A percentile compares a stretch with the other conserved stretches of the same genome.
These are phyloP conservation scores for Onychomys leucogaster DNA, from an alignment of 2,797 vertebrate genomes.

Conservation along the genomic window DNA sequence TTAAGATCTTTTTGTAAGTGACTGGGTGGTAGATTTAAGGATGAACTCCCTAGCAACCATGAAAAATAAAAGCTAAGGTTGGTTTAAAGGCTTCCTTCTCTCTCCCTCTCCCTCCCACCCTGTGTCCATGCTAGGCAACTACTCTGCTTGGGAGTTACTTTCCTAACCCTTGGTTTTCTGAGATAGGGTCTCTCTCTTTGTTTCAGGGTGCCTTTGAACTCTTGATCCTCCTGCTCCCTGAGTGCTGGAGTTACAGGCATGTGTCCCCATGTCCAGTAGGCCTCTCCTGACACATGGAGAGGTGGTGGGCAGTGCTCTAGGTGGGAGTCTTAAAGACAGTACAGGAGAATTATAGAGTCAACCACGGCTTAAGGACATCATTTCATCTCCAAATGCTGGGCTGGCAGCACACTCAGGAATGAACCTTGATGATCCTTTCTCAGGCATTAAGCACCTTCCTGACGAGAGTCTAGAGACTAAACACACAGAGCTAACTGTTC, in stretches of 20 bases:
- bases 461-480: background rate
- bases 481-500: background rate
- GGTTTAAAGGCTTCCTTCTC: background rate
- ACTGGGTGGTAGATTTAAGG: background rate
- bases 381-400: background rate
- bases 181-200: background rate
- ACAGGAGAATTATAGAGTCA: background rate
- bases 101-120: background rate
- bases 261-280: background rate
- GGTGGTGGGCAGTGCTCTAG: background rate
- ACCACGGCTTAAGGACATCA: background rate
- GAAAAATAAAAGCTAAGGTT: conserved; percentile 10
- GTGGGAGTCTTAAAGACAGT: background rate
- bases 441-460: background rate
- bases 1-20: background rate
- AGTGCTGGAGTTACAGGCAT: background rate
- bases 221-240: background rate
- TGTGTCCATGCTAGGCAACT: background rate
- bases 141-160: background rate
- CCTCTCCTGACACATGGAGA: background rate
- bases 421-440: background rate
- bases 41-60: background rate
- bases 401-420: background rate
- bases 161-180: background rate
- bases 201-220: background rate